Evolutionary conservation across 2,113 vertebrate genomes (phyloP), one percentile per base, ranked within the genome.

Genomic region (Muntiacus muntjak): DNA sequence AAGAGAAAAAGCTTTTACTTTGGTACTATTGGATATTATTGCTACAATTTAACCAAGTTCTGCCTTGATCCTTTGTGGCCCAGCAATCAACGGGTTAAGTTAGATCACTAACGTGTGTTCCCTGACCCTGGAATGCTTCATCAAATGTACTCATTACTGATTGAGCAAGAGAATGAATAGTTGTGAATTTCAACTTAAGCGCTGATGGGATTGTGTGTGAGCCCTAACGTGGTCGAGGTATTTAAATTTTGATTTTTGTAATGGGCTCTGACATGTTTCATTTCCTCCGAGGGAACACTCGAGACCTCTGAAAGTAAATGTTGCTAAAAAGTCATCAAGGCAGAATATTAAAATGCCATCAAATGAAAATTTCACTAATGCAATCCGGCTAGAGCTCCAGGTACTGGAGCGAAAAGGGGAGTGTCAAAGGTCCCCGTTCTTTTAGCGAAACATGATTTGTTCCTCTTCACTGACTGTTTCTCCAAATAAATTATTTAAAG

Each of bases 311-410:
- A 99, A 99, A 99, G 99, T 99, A 99, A 99, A 99, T 99, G 99
- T 99, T 99, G 99, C 99, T 99, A 99, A 99, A 99, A 99, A 99
- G 99, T 99, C 99, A 99, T 99, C 99, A 99, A 99, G 99, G 99
- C 99, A 99, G 99, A 99, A 99, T 99, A 99, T 99, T 99, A 99
- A 99, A 99, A 99, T 99, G 99, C 99, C 99, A 99, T 99, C 99
- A 99, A 99, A 99, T 99, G 99, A 99, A 99, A 99, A 99, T 99
- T 99, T 99, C 99, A 98, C 99, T 99, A 99, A 99, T 99, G 99
- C 99, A 99, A 99, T 99, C 99, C 98, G 98, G 99, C 99, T 99
- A 98, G 98, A 99, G 99, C 99, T 99, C 99, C 99, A 99, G 99
- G 99, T 99, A 99, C 99, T 99, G 98, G 98, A 99, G 99, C 99